Evolutionary conservation across 2,113 vertebrate species (phyloP), one percentile per base, ranked within the genome.

Genomic region (Garra rufa): DNA sequence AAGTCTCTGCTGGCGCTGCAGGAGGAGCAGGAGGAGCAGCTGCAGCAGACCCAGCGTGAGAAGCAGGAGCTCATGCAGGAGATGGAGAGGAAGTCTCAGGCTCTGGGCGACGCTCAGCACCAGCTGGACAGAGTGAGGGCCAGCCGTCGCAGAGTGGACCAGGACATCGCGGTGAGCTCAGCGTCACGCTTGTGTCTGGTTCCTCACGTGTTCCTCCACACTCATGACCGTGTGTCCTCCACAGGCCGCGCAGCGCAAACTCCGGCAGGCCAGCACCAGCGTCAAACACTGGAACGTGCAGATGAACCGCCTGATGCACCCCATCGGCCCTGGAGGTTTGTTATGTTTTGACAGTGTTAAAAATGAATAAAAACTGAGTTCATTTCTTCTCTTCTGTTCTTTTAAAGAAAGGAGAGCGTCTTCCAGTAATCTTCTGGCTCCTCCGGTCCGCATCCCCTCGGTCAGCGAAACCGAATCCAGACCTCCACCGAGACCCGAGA

Each of bases 261-360:
- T 98, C 86, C 95, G 93, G 10, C 98, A 98, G 91, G 98, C 98
- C 70, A 99, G 97, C 92, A 98, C 97, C 86, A 98, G 98, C 0
- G 98, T 99, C 88, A 97, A 97, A 91, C 97, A 99, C 93, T 99
- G 98, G 98, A 99, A 99, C 0, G 95, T 99, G 75, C 97, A 99
- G 93, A 98, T 99, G 98, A 99, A 97, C 92, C 89, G 97, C 11
- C 93, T 99, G 90, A 98, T 99, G 98, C 97, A 97, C 86, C 98
- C 98, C 0, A 99, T 99, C 5, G 93, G 93, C 87, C 97, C 97
- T 0, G 97, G 97, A 92, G 98, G 98, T 99, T 90, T 8, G 90
- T 24, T 15, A 26, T 8, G 0, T 9, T 28, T 17, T 75, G 26
- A 9, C 17, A 9, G 21, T 0, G 0, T 44, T 70, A 13, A n/a